Evolutionary conservation across 2,797 vertebrate species (phyloP).

Genomic region (Phyllotis vaccarum): DNA sequence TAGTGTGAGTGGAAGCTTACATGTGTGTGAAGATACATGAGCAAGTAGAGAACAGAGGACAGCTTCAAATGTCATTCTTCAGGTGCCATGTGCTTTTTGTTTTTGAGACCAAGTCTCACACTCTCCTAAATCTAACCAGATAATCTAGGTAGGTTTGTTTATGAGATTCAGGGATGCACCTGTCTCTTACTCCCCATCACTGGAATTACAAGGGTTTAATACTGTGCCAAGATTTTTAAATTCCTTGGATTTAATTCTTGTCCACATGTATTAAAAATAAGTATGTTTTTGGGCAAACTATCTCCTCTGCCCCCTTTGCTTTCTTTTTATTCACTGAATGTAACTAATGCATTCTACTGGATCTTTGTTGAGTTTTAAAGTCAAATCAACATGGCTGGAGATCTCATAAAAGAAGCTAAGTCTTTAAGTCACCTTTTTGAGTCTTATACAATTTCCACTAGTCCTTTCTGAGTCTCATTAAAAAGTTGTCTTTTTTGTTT

Average conservation of each 20-base stretch:
- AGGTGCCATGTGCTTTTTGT: neutral
- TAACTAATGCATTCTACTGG: constrained; percentile 42
- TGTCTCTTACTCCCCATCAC: neutral
- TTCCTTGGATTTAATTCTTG: no score
- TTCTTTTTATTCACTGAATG: neutral
- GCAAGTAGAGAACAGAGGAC: neutral
- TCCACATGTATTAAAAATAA: neutral
- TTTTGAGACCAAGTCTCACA: neutral
- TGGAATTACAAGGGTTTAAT: neutral
- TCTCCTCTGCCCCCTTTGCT: neutral
- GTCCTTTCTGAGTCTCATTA: neutral
- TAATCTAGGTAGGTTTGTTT: neutral
- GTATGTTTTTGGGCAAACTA: neutral
- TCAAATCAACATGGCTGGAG: constrained; percentile 72
- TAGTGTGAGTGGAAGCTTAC: neutral
- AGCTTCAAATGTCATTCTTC: neutral
- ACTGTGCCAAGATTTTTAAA: neutral
- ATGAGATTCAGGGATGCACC: neutral
- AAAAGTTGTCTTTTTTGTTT: no score
- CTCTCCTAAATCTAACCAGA: neutral
- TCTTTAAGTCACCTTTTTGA: constrained; percentile 37
- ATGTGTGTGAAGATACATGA: neutral
- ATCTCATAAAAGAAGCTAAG: constrained; percentile 64
- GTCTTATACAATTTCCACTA: neutral
- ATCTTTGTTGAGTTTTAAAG: neutral